Evolutionary conservation across 2,113 vertebrate species (phyloP).

Genomic region (Strigops habroptila): DNA sequence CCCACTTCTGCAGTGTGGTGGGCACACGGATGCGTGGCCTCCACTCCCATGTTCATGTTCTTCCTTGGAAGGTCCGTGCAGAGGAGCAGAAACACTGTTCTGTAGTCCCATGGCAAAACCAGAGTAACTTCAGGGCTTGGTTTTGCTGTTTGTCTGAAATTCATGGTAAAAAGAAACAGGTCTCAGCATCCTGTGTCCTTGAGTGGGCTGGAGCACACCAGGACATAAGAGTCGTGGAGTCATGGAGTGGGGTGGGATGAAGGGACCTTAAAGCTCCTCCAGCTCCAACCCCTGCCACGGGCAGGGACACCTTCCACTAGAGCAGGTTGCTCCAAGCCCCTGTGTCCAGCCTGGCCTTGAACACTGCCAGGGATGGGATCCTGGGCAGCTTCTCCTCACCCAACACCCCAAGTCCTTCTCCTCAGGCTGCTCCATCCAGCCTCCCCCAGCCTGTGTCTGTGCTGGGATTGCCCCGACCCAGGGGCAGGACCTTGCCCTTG

Average conservation of each 20-base stretch:
- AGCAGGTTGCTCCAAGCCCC: background rate
- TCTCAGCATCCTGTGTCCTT: background rate
- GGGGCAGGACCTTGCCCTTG: background rate
- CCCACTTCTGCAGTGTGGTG: background rate
- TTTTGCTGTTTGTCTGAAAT: background rate
- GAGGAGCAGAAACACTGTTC: fast-evolving
- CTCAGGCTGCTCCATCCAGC: background rate
- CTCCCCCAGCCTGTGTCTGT: background rate
- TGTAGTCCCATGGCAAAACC: background rate
- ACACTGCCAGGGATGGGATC: background rate
- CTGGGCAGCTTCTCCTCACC: background rate
- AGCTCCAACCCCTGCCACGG: background rate
- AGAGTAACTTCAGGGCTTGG: fast-evolving
- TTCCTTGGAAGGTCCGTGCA: background rate
- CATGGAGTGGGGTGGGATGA: background rate
- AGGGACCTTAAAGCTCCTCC: background rate
- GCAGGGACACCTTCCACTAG: background rate
- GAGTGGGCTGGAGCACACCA: background rate
- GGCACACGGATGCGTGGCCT: fast-evolving
- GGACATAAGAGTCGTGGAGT: background rate
- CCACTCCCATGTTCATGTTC: background rate
- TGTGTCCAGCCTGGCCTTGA: background rate
- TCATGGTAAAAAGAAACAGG: background rate
- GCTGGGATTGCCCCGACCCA: background rate
- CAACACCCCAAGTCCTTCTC: background rate